These are phyloP conservation scores for Nycteola revayana DNA, from an alignment of 2,888 invertebrate genomes.

Conservation along the genomic window DNA sequence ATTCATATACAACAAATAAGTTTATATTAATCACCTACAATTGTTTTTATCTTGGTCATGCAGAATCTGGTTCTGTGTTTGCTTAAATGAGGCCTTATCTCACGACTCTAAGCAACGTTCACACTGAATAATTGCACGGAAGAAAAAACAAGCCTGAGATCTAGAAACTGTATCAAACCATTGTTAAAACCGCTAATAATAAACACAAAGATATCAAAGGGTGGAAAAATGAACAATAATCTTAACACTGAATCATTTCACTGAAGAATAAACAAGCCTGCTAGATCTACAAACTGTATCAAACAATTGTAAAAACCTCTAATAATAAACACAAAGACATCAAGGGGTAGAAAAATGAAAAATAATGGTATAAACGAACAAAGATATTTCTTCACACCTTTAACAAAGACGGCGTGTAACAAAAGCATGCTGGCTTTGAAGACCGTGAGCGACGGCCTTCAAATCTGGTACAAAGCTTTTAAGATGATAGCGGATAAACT, in stretches of 20 bases:
- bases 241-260: too few species aligned
- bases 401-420: conserved; percentile 16
- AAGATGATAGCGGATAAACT: neutral
- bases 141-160: too few species aligned
- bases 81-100: too few species aligned
- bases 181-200: neutral
- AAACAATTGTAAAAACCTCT: neutral
- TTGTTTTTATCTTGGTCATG: too few species aligned
- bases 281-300: too few species aligned
- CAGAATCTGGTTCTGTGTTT: too few species aligned
- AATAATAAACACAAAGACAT: conserved; percentile 2
- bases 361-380: conserved; percentile 25
- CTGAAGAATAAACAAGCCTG: too few species aligned
- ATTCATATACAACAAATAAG: too few species aligned
- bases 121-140: too few species aligned
- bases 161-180: too few species aligned
- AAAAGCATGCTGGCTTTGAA: conserved; percentile 16
- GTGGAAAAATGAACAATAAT: conserved; percentile 21
- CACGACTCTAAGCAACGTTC: too few species aligned
- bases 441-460: conserved; percentile 15
- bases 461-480: conserved; percentile 14
- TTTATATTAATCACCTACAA: too few species aligned
- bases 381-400: conserved; percentile 17
- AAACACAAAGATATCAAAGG: conserved; percentile 1
- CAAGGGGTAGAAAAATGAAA: conserved; percentile 12